Conservation (phyloP, 2,113 vertebrate species). For the Acanthochromis polyacanthus region DNA sequence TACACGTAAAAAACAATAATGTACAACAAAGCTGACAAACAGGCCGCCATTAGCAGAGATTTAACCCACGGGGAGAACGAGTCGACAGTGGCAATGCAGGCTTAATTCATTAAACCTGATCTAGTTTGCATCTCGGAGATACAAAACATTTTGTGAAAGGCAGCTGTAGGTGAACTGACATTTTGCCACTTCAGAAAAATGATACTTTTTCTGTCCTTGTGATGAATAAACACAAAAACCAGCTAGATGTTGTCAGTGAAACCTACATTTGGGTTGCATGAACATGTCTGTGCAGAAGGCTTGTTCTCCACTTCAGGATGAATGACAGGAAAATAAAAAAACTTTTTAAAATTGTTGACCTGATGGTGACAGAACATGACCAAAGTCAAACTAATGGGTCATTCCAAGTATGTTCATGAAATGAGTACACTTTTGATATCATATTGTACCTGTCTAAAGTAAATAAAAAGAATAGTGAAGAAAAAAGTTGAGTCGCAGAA, state of each 20-base stretch:
- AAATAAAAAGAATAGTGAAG: not conserved
- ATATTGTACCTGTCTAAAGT: not conserved
- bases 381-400: not conserved
- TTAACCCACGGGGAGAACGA: conserved; percentile 8
- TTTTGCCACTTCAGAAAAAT: conserved; percentile 27
- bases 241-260: conserved; percentile 40
- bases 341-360: not conserved
- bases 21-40: conserved; percentile 31
- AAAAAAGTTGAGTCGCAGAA: not conserved
- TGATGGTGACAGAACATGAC: not conserved
- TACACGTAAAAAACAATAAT: conserved; percentile 11
- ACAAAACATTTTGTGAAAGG: not conserved
- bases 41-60: conserved; percentile 3
- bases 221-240: conserved; percentile 49
- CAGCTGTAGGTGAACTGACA: conserved; percentile 30
- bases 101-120: conserved; percentile 1
- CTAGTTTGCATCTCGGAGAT: not conserved
- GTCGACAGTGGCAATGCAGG: not conserved
- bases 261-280: conserved; percentile 13
- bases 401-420: not conserved
- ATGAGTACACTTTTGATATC: too few species aligned
- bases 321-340: not conserved
- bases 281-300: not conserved
- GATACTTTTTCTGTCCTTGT: conserved; percentile 18
- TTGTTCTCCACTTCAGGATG: conserved; percentile 3